Conservation (phyloP, 2,113 vertebrate species). For the Neogobius melanostomus region DNA sequence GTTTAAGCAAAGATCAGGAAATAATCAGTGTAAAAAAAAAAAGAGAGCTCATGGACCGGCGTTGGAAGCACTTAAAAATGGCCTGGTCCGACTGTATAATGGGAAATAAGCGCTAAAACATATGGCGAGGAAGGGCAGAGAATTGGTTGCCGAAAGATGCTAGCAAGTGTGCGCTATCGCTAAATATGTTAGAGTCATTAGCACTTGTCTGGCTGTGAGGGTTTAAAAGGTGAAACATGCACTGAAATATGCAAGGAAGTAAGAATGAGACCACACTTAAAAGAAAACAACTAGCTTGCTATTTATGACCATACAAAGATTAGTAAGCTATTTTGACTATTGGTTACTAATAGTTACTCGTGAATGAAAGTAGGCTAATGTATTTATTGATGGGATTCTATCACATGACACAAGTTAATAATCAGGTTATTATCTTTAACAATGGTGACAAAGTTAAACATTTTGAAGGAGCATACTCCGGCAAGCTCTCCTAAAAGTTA, state of each 20-base stretch:
- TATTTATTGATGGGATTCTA: too few species aligned
- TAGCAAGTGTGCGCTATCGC: conserved; percentile 47
- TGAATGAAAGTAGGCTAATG: too few species aligned
- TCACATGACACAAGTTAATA: too few species aligned
- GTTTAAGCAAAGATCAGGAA: conserved; percentile 80
- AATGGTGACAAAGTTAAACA: too few species aligned
- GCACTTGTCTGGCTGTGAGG: conserved; percentile 35
- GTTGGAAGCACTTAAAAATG: conserved; percentile 39
- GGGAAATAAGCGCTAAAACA: conserved; percentile 48
- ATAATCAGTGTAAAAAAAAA: conserved; percentile 76
- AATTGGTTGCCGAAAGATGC: conserved; percentile 33
- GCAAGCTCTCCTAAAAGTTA: too few species aligned
- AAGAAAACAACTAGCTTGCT: background rate
- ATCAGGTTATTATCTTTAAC: too few species aligned
- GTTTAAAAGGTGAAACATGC: conserved; percentile 36
- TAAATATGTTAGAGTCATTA: conserved; percentile 45
- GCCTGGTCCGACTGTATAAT: conserved; percentile 64
- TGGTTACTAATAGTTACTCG: too few species aligned
- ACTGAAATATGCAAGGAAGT: background rate
- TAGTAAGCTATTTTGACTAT: too few species aligned
- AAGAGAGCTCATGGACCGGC: conserved; percentile 43
- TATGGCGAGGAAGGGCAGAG: conserved; percentile 36
- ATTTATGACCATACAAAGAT: too few species aligned
- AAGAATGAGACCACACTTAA: background rate
- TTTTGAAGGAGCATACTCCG: too few species aligned